Percentiles rank a stretch among this genome's conserved stretches.
Conservation (phyloP, 2,797 vertebrate genomes). For the Phalanger gymnotis region DNA sequence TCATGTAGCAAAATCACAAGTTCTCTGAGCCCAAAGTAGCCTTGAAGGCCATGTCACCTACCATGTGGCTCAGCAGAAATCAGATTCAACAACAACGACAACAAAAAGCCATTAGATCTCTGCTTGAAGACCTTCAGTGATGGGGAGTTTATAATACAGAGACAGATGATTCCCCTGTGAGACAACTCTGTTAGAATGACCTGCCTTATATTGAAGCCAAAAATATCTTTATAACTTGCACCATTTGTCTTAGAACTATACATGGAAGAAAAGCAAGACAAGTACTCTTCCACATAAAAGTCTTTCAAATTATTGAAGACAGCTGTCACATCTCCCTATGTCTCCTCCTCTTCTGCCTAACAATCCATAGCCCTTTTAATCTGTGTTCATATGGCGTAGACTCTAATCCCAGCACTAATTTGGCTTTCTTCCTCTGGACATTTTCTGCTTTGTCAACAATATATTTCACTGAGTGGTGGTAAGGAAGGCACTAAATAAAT, state of each 20-base stretch:
- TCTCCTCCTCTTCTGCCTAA: background rate
- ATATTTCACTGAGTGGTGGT: background rate
- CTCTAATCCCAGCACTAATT: background rate
- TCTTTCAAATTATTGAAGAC: background rate
- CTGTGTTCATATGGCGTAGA: background rate
- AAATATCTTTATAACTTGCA: background rate
- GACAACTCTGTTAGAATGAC: background rate
- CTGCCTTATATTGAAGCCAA: background rate
- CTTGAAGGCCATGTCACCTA: background rate
- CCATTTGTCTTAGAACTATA: background rate
- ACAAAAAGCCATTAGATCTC: background rate
- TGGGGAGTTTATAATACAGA: background rate
- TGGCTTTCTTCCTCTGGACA: background rate
- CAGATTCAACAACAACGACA: background rate
- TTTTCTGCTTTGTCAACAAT: background rate
- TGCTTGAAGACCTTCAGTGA: background rate
- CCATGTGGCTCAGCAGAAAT: background rate
- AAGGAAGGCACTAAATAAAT: background rate
- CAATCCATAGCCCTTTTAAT: background rate
- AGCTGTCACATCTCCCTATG: background rate
- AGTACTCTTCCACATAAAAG: background rate
- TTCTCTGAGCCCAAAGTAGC: background rate
- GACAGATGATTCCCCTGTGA: background rate
- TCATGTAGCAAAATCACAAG: background rate
- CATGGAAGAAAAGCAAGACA: background rate